Conservation (phyloP, 30 jellyfish, hydroid and myxozoan species). For the Sanderia malayensis region DNA sequence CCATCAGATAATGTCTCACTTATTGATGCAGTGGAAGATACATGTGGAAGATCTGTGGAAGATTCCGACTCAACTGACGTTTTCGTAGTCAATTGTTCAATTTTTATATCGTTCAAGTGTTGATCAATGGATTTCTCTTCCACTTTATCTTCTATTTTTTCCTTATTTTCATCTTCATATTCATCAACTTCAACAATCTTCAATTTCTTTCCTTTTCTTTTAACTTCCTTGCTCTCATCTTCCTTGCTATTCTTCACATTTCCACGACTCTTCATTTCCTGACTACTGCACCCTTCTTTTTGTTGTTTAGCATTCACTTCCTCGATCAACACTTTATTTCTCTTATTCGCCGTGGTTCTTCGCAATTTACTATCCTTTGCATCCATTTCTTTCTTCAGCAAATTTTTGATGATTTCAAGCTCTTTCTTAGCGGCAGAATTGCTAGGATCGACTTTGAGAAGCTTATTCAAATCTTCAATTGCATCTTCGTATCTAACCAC, state of each 20-base stretch:
- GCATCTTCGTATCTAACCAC: conserved; percentile 63
- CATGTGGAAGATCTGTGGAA: not conserved
- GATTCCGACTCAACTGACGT: not conserved
- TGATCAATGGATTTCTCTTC: not conserved
- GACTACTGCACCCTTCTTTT: not conserved
- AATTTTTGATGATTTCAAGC: conserved; percentile 52
- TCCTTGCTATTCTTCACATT: no score
- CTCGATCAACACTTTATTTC: no score
- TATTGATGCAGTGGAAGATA: not conserved
- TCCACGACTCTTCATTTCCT: conserved; percentile 1
- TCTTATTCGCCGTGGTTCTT: not conserved
- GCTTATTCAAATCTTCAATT: conserved; percentile 40
- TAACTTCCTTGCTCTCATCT: not conserved
- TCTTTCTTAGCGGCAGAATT: conserved; percentile 80
- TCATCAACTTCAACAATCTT: conserved; percentile 66
- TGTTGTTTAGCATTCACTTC: not conserved
- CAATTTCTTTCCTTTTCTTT: conserved; percentile 56
- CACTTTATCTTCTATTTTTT: not conserved
- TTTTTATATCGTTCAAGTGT: not conserved
- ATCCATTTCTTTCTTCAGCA: conserved; percentile 12
- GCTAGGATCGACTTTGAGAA: conserved; percentile 57
- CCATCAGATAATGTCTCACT: not conserved
- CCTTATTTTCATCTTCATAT: conserved; percentile 7
- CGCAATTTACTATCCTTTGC: conserved; percentile 16
- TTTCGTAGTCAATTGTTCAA: not conserved